Percentiles rank a stretch among this genome's conserved stretches.
These are phyloP conservation scores for Achroia grisella DNA, from an alignment of 1,140 invertebrate genomes.

Conservation along the genomic window DNA sequence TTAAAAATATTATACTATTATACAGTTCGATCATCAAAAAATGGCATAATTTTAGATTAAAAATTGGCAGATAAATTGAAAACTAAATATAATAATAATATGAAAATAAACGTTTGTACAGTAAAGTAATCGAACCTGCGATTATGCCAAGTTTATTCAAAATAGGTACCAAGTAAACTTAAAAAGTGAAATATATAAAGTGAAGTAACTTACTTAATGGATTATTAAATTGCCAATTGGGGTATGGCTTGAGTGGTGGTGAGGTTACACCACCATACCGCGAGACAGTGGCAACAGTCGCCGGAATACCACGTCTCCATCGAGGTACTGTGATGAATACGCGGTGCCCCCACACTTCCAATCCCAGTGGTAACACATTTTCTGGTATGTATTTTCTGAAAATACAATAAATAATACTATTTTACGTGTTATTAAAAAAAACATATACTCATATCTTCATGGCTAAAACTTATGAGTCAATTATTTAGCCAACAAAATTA, in stretches of 20 bases:
- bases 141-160: background rate
- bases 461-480: too few species aligned
- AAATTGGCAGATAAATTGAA: too few species aligned
- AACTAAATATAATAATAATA: too few species aligned
- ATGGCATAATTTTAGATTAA: too few species aligned
- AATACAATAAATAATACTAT: constrained; percentile 6
- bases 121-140: too few species aligned
- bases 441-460: too few species aligned
- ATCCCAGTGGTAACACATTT: constrained; percentile 83
- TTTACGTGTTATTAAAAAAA: too few species aligned
- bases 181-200: background rate
- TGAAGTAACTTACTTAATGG: constrained; percentile 63
- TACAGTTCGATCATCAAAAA: too few species aligned
- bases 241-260: constrained; percentile 81
- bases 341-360: constrained; percentile 79
- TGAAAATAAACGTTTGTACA: too few species aligned
- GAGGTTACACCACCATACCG: constrained; percentile 72
- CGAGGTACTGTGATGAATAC: constrained; percentile 83
- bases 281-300: constrained; percentile 78
- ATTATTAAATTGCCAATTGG: constrained; percentile 82
- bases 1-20: too few species aligned
- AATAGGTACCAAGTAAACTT: background rate
- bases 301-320: constrained; percentile 87
- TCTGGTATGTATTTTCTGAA: constrained; percentile 78
- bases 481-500: too few species aligned